A percentile compares a stretch with the other conserved stretches of the same genome.
Evolutionary conservation across 2,888 invertebrate species (phyloP).

Genomic region (Drosophila tripunctata): DNA sequence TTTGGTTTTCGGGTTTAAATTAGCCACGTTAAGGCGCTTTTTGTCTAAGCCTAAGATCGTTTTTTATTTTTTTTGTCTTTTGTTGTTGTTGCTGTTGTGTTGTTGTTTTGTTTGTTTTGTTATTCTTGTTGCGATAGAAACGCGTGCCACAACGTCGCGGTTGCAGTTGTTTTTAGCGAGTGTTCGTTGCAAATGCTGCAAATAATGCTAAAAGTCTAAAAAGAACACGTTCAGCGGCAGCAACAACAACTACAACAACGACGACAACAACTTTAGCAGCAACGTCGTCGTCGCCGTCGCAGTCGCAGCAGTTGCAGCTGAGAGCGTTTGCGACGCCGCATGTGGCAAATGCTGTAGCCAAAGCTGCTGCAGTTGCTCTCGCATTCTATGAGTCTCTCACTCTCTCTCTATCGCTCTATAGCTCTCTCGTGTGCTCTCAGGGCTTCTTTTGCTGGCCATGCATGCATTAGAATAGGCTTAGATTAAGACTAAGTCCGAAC

Average conservation of each 20-base stretch:
- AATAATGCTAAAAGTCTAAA: conserved; percentile 83
- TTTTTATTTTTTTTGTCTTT: conserved; percentile 23
- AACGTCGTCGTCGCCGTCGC: conserved; percentile 41
- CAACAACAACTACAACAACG: conserved; percentile 52
- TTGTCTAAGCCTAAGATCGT: conserved; percentile 29
- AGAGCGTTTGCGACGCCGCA: conserved; percentile 71
- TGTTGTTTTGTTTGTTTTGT: conserved; percentile 26
- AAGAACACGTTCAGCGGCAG: conserved; percentile 77
- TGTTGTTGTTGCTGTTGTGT: conserved; percentile 4
- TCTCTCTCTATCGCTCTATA: conserved; percentile 18
- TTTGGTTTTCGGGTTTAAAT: no score
- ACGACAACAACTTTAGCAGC: conserved; percentile 43
- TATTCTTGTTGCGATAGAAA: conserved; percentile 72
- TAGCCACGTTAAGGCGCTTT: conserved; percentile 15
- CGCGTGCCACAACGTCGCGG: conserved; percentile 84
- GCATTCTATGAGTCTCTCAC: conserved; percentile 24
- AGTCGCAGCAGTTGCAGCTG: conserved; percentile 48
- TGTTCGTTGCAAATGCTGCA: conserved; percentile 83
- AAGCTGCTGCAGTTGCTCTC: conserved; percentile 48
- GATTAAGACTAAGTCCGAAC: conserved; percentile 66
- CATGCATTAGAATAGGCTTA: conserved; percentile 80
- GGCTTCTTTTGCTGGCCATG: conserved; percentile 34
- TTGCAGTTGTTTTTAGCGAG: conserved; percentile 84
- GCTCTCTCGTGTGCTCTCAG: conserved; percentile 26
- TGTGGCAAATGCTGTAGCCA: conserved; percentile 69